Percentiles rank a stretch among this genome's conserved stretches.
Conservation (phyloP, 2,888 invertebrate species). For the Chalcosyrphus nemorum region DNA sequence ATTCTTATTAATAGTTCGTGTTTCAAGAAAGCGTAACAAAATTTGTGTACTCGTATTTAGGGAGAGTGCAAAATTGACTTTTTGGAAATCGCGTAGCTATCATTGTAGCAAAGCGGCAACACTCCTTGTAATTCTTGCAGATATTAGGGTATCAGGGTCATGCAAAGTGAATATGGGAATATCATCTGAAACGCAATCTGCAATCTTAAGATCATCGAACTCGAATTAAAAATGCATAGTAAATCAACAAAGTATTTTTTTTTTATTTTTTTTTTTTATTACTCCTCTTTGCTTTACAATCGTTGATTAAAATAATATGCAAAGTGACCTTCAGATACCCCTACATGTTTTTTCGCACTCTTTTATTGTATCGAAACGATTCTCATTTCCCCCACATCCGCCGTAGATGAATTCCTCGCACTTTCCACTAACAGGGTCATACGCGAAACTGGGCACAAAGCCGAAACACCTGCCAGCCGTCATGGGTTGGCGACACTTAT, state of each 20-base stretch:
- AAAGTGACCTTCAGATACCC: conserved; percentile 44
- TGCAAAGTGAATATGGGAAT: neutral
- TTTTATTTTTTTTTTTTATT: conserved; percentile 11
- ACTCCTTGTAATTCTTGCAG: too few relatives aligned
- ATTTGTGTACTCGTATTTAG: too few relatives aligned
- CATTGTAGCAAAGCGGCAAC: too few relatives aligned
- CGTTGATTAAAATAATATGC: conserved; percentile 11
- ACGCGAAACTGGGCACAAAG: conserved; percentile 89
- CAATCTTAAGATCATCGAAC: conserved; percentile 48
- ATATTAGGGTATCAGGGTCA: conserved; percentile 31
- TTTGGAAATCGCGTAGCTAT: too few relatives aligned
- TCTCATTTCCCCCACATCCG: conserved; percentile 89
- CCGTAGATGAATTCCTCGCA: conserved; percentile 90
- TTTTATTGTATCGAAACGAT: conserved; percentile 87
- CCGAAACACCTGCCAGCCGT: conserved; percentile 89
- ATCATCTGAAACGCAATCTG: conserved; percentile 16
- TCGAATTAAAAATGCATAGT: conserved; percentile 7
- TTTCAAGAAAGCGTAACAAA: too few relatives aligned
- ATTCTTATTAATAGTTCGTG: too few relatives aligned
- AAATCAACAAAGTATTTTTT: neutral
- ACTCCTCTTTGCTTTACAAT: conserved; percentile 4
- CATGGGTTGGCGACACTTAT: conserved; percentile 87
- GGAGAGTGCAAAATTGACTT: too few relatives aligned
- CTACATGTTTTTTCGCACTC: conserved; percentile 85
- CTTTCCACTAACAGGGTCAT: conserved; percentile 85